Evolutionary conservation across 2,797 vertebrate species (phyloP).

Genomic region (Silurus lanzhouensis): DNA sequence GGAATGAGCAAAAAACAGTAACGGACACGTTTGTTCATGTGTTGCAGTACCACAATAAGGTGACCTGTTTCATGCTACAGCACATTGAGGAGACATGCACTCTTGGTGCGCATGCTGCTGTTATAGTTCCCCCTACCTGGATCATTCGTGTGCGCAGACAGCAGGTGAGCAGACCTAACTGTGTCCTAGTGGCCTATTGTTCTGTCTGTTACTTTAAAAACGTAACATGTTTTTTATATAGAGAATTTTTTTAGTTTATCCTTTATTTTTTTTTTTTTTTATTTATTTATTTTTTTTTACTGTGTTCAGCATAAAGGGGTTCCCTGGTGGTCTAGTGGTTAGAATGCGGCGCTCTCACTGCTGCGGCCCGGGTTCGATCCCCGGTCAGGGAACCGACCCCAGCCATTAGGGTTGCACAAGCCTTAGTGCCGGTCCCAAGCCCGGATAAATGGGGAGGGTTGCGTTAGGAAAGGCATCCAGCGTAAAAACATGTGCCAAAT

Average conservation of each 20-base stretch:
- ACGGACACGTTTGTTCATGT: slow-evolving; percentile 39
- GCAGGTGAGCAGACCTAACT: slow-evolving; percentile 71
- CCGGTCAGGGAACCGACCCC: too few relatives aligned
- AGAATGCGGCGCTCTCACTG: too few relatives aligned
- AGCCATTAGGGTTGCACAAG: too few relatives aligned
- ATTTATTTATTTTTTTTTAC: too few relatives aligned
- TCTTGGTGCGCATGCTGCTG: slow-evolving; percentile 88
- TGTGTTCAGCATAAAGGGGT: not conserved
- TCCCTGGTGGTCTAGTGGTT: too few relatives aligned
- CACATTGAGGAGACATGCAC: slow-evolving; percentile 94
- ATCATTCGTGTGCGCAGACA: slow-evolving; percentile 86
- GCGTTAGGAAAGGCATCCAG: too few relatives aligned
- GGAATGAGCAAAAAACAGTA: not conserved
- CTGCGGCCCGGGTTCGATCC: too few relatives aligned
- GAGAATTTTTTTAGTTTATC: not conserved
- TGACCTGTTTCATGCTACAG: slow-evolving; percentile 96
- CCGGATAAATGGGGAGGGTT: too few relatives aligned
- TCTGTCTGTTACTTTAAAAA: not conserved
- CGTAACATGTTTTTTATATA: not conserved
- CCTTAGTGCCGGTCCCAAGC: too few relatives aligned
- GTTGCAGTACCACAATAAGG: slow-evolving; percentile 93
- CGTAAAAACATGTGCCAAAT: too few relatives aligned
- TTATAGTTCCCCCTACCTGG: slow-evolving; percentile 93
- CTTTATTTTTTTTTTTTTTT: not conserved
- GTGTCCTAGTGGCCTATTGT: not conserved